Evolutionary conservation across 1,140 invertebrate species (phyloP).

Genomic region (Druon quercuslanigerum): DNA sequence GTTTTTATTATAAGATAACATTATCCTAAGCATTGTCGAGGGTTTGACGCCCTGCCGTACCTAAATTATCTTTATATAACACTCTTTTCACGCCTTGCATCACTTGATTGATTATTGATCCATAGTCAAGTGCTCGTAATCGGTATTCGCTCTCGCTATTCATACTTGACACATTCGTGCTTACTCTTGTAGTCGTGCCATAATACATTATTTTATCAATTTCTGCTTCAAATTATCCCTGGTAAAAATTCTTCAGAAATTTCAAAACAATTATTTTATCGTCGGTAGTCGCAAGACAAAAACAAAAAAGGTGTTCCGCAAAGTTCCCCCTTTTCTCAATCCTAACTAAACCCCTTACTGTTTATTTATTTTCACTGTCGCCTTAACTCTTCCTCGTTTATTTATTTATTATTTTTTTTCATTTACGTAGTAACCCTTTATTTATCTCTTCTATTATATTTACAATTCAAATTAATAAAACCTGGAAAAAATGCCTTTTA

Average conservation of each 20-base stretch:
- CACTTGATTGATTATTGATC: slow-evolving; percentile 63
- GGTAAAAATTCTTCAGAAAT: slow-evolving; percentile 29
- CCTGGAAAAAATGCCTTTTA: slow-evolving; percentile 23
- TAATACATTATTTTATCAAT: neutral
- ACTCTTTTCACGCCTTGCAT: slow-evolving; percentile 66
- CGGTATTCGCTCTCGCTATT: neutral
- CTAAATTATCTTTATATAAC: slow-evolving; percentile 76
- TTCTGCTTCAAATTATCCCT: neutral
- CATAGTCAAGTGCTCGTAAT: slow-evolving; percentile 45
- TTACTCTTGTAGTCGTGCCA: slow-evolving; percentile 8
- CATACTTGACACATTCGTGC: slow-evolving; percentile 15
- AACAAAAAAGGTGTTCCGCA: neutral
- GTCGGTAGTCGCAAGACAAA: slow-evolving; percentile 21
- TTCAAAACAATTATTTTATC: slow-evolving; percentile 23
- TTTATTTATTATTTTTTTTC: neutral
- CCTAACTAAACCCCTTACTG: neutral
- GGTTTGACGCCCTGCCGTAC: slow-evolving; percentile 68
- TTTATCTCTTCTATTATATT: slow-evolving; percentile 24
- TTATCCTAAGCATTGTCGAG: slow-evolving; percentile 75
- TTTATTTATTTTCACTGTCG: neutral
- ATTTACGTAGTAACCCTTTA: slow-evolving; percentile 8
- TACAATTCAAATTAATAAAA: slow-evolving; percentile 41
- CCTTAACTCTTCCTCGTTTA: neutral
- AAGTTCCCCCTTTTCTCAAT: neutral
- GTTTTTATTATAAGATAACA: slow-evolving; percentile 76